Percentiles rank a stretch among this genome's conserved stretches.
Evolutionary conservation across 2,888 invertebrate species (phyloP).

Genomic region (Xestia xanthographa): DNA sequence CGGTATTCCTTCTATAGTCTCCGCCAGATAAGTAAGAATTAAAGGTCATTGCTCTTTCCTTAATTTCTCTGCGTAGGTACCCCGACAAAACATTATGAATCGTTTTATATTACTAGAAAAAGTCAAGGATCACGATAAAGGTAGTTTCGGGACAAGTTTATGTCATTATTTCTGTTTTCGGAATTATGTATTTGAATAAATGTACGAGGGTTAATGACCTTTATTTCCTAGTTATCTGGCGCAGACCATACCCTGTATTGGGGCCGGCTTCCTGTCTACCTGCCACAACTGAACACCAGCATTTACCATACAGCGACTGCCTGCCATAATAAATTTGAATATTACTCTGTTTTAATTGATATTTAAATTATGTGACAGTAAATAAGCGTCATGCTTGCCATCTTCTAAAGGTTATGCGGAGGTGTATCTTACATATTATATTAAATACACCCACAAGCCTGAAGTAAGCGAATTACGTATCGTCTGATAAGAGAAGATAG

Average conservation of each 20-base stretch:
- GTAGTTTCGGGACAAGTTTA: no score
- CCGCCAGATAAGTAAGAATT: no score
- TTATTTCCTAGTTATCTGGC: no score
- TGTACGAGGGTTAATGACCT: no score
- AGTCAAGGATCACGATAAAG: no score
- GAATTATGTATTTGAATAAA: no score
- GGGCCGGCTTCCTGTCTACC: neutral
- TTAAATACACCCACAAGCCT: constrained; percentile 19
- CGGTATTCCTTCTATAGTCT: no score
- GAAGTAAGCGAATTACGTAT: neutral
- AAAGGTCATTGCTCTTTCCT: no score
- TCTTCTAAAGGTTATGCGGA: neutral
- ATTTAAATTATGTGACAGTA: neutral
- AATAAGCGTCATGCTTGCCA: neutral
- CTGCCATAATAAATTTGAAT: neutral
- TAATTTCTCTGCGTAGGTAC: no score
- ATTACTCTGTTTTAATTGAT: neutral
- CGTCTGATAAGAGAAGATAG: constrained; percentile 17
- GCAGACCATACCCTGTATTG: neutral
- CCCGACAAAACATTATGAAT: no score
- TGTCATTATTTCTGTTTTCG: no score
- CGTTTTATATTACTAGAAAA: no score
- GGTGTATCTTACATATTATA: neutral
- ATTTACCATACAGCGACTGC: neutral
- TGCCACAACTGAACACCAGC: neutral